Conservation (phyloP, 2,113 vertebrate species). For the Rhynchomys soricoides region DNA sequence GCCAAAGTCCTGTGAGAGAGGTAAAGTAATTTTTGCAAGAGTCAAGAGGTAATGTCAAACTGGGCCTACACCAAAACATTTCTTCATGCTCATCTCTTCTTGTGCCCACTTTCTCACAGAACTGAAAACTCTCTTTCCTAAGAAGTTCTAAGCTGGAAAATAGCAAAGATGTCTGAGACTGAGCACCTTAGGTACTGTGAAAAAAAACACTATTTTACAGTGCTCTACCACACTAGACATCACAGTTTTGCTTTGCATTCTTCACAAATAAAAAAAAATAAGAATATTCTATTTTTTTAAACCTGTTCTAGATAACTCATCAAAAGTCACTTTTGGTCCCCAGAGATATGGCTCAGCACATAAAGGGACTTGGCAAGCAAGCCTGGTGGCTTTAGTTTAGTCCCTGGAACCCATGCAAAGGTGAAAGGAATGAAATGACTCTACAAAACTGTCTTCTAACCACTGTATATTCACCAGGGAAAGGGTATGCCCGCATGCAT, state of each 20-base stretch:
- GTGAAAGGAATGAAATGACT: neutral
- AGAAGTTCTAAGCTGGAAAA: neutral
- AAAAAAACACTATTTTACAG: slow-evolving; percentile 11
- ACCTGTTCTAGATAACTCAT: neutral
- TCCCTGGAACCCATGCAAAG: neutral
- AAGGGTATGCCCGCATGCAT: neutral
- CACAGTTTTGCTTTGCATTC: neutral
- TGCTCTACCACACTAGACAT: neutral
- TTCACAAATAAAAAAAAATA: neutral
- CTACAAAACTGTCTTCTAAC: neutral
- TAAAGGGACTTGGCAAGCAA: neutral
- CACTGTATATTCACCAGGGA: neutral
- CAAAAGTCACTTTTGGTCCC: neutral
- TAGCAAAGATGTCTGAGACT: neutral
- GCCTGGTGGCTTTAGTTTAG: neutral
- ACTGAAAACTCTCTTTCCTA: neutral
- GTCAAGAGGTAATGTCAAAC: neutral
- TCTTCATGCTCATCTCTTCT: neutral
- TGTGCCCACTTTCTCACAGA: neutral
- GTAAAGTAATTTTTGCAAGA: neutral
- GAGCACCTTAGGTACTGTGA: neutral
- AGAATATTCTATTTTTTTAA: neutral
- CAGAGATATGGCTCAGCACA: no score
- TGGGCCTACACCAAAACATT: neutral
- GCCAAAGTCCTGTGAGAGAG: neutral